Evolutionary conservation across 1,140 invertebrate genomes (phyloP).

Genomic region (Panagrolaimus sp.): DNA sequence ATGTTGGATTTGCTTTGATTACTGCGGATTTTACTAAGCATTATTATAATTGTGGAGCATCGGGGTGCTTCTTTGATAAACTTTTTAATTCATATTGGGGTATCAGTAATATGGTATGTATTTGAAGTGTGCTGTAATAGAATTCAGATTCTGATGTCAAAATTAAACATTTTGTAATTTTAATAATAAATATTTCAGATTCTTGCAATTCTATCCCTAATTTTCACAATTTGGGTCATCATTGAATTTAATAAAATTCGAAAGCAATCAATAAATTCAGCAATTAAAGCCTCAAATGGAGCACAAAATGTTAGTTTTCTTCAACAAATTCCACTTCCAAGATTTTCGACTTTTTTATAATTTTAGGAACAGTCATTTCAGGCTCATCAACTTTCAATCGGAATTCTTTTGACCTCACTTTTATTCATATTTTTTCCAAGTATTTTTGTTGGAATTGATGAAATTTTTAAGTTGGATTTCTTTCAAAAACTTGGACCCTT

Average conservation of each 20-base stretch:
- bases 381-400: conserved; percentile 1
- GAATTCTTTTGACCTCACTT: not conserved
- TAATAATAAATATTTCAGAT: not conserved
- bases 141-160: too few relatives aligned
- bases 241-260: not conserved
- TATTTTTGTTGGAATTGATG: not conserved
- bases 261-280: not conserved
- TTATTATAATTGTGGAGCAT: not conserved
- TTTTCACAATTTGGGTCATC: not conserved
- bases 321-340: not conserved
- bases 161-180: not conserved
- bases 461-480: not conserved
- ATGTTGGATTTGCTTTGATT: not conserved
- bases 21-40: not conserved
- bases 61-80: not conserved
- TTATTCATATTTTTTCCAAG: not conserved
- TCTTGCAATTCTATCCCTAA: not conserved
- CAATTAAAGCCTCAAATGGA: not conserved
- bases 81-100: not conserved
- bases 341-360: not conserved
- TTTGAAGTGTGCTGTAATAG: too few relatives aligned
- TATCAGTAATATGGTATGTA: not conserved
- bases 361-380: too few relatives aligned
- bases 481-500: not conserved
- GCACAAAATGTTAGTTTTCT: not conserved